Base-by-base conservation (phyloP, 2,888 invertebrate genomes). In the Aporophyla nigra region DNA sequence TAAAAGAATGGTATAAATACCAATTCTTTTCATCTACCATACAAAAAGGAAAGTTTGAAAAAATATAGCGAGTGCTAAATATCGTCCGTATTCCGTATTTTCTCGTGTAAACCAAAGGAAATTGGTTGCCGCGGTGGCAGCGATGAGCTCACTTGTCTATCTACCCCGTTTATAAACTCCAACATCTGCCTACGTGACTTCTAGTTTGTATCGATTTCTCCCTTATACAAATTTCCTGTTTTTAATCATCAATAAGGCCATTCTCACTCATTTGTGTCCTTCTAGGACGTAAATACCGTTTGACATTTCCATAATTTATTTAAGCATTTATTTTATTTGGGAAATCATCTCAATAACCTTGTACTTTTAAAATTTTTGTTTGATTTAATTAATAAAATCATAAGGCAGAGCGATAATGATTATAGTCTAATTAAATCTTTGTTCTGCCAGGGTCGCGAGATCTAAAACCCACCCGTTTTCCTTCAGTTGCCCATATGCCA, bases 31-130 rank as follows among this genome's bases (percentile, higher is more conserved):
- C 80, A 49, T 54, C 3, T 19, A 24, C 0, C 19, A 21, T 5
- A 49, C 3, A 46, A 70, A 58, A 74, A n/a, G 1, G 19, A 33
- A 74, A 33, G 53, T 43, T 2, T 53, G n/a, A 69, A 83, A 78
- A 70, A 49, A 43, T 5, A 51, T 6, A 2, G 21, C n/a, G 5
- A 0, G 12, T 76, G n/a, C 61, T 56, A n/a, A 62, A 67, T 62
- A 61, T 51, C 19, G 53, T 40, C 19, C 19, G 46, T 74, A 33
- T 33, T 72, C 43, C n/a, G 56, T 63, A 71, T 80, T 63, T 71
- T 14, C 54, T 33, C 43, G 59, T 61, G 72, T 65, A 56, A 79
- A 62, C 75, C 58, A 43, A 59, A 81, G 75, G 82, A 82, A 82
- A 82, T 85, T 82, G 81, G 66, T 67, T 81, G 58, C 43, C 33